These are phyloP conservation scores for Sceloporus undulatus DNA, from an alignment of 2,113 vertebrate species.

Conservation along the genomic window DNA sequence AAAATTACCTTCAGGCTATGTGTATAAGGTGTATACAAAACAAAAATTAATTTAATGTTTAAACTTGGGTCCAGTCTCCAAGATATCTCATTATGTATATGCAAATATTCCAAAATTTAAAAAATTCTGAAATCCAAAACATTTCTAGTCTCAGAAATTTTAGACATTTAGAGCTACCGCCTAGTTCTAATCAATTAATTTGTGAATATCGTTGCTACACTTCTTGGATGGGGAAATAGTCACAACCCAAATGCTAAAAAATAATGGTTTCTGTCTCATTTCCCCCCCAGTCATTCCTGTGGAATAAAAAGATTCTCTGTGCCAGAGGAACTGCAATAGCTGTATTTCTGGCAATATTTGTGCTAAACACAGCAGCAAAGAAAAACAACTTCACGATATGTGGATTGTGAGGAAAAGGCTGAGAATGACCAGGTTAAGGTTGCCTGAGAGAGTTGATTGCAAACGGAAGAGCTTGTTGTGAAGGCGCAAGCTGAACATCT, in stretches of 20 bases:
- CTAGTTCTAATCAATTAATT: not conserved
- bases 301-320: not conserved
- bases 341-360: not conserved
- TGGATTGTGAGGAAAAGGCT: rapidly evolving
- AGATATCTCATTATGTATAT: too few species aligned
- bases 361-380: rapidly evolving
- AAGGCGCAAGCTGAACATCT: not conserved
- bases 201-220: too few species aligned
- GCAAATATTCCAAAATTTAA: too few species aligned
- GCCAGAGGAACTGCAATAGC: rapidly evolving
- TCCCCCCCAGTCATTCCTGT: constrained; percentile 38
- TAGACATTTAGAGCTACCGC: too few species aligned
- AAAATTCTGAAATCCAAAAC: too few species aligned
- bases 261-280: constrained; percentile 17
- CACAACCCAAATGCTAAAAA: not conserved
- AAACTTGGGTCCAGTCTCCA: too few species aligned
- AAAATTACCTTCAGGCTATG: too few species aligned
- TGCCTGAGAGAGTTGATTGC: rapidly evolving
- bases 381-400: rapidly evolving
- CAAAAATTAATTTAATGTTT: too few species aligned
- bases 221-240: not conserved
- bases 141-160: too few species aligned
- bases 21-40: too few species aligned
- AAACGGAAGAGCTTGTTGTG: not conserved
- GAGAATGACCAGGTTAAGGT: not conserved